A percentile compares a stretch with the other conserved stretches of the same genome.
These are phyloP conservation scores for Hypotaenidia okinawae DNA, from an alignment of 2,797 vertebrate genomes.

Conservation along the genomic window DNA sequence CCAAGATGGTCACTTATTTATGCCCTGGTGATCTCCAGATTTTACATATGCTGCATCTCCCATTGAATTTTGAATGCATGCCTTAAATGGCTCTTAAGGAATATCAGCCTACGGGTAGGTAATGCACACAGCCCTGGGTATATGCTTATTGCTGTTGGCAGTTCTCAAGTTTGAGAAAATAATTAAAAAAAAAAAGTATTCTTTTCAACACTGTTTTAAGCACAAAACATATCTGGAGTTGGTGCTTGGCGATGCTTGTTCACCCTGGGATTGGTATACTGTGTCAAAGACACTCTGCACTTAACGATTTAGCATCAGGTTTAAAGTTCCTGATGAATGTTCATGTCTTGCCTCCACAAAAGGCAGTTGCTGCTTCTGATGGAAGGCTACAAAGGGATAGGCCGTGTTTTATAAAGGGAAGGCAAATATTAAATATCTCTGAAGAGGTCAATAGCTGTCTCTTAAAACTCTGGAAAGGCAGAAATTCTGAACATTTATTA, in stretches of 20 bases:
- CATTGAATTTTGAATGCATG: neutral
- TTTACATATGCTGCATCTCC: neutral
- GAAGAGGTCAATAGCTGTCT: neutral
- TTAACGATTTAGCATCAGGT: neutral
- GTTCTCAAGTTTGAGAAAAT: neutral
- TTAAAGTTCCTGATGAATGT: neutral
- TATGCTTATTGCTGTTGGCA: neutral
- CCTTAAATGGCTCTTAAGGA: neutral
- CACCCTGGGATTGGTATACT: neutral
- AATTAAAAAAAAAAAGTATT: neutral
- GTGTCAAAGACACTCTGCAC: neutral
- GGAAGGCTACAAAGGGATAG: neutral
- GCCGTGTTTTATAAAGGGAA: neutral
- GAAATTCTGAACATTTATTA: neutral
- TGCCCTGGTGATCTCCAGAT: neutral
- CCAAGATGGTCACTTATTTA: neutral
- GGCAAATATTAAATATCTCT: neutral
- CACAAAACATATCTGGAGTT: neutral
- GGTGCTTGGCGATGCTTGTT: neutral
- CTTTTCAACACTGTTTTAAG: neutral
- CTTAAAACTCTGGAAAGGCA: neutral
- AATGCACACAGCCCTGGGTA: neutral
- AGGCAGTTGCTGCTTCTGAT: neutral
- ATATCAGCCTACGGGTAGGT: neutral
- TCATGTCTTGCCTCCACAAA: neutral